These are phyloP conservation scores for Mobula hypostoma DNA, from an alignment of 2,113 vertebrate genomes.

Conservation along the genomic window DNA sequence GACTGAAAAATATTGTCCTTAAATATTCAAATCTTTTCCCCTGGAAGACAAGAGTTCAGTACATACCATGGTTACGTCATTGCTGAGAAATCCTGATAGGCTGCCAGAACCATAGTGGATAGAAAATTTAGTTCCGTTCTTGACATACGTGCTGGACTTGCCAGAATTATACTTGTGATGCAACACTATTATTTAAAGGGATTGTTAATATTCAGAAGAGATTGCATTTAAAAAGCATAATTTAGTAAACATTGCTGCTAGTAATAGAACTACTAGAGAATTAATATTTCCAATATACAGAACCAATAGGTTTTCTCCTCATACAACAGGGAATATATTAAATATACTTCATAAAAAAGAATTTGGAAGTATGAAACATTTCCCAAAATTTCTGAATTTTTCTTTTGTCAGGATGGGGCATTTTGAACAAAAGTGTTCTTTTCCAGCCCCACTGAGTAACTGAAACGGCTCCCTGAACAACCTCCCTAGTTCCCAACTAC, in stretches of 20 bases:
- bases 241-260: neutral
- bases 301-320: neutral
- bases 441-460: neutral
- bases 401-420: neutral
- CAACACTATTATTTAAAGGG: conserved; percentile 57
- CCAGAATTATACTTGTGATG: conserved; percentile 79
- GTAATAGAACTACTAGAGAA: neutral
- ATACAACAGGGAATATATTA: neutral
- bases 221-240: neutral
- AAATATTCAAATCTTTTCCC: no score
- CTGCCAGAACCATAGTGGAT: conserved; percentile 88
- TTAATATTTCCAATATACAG: neutral
- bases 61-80: conserved; percentile 65
- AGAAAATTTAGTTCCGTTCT: conserved; percentile 78
- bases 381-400: neutral
- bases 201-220: neutral
- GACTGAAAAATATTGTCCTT: neutral
- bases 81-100: conserved; percentile 83
- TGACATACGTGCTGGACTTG: conserved; percentile 77
- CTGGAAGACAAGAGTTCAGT: neutral
- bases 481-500: neutral
- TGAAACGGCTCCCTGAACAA: neutral
- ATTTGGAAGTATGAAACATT: neutral
- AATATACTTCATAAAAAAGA: no score
- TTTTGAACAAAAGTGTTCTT: neutral